Conservation (phyloP, 2,888 invertebrate genomes). For the Cheilosia vulpina region DNA sequence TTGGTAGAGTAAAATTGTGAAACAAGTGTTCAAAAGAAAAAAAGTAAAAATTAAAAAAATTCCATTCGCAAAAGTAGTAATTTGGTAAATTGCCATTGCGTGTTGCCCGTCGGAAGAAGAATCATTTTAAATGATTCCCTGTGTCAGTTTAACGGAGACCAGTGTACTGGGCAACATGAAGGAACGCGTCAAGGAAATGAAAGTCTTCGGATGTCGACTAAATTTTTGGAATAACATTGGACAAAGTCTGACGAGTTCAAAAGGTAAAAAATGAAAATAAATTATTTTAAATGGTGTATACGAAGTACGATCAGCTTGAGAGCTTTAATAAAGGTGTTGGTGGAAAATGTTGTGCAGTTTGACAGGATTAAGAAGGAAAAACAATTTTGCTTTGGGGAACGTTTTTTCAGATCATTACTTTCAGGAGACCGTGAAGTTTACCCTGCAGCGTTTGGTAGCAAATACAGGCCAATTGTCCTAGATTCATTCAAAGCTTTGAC, state of each 20-base stretch:
- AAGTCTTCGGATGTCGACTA: slow-evolving; percentile 84
- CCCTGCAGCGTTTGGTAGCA: no score
- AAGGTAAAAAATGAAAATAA: slow-evolving; percentile 78
- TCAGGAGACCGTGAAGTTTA: no score
- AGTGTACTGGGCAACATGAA: slow-evolving; percentile 85
- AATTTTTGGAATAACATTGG: slow-evolving; percentile 85
- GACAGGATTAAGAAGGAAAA: no score
- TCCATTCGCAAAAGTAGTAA: slow-evolving; percentile 5
- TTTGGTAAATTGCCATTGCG: slow-evolving; percentile 38
- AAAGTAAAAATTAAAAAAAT: slow-evolving; percentile 19
- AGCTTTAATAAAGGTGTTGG: no score
- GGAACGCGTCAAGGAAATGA: slow-evolving; percentile 85
- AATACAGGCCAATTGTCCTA: no score
- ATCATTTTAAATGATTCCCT: slow-evolving; percentile 83
- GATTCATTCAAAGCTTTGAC: no score
- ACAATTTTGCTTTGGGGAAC: no score
- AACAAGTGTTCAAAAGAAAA: slow-evolving; percentile 12
- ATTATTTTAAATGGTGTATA: neutral
- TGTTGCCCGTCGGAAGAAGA: slow-evolving; percentile 41
- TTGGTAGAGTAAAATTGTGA: slow-evolving; percentile 32
- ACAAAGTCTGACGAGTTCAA: slow-evolving; percentile 82
- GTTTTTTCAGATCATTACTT: no score
- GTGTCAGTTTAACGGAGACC: slow-evolving; percentile 84
- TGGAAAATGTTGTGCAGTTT: no score
- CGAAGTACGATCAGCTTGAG: no score